Base-by-base conservation (phyloP, 2,888 invertebrate genomes). In the Diachrysia chrysitis region DNA sequence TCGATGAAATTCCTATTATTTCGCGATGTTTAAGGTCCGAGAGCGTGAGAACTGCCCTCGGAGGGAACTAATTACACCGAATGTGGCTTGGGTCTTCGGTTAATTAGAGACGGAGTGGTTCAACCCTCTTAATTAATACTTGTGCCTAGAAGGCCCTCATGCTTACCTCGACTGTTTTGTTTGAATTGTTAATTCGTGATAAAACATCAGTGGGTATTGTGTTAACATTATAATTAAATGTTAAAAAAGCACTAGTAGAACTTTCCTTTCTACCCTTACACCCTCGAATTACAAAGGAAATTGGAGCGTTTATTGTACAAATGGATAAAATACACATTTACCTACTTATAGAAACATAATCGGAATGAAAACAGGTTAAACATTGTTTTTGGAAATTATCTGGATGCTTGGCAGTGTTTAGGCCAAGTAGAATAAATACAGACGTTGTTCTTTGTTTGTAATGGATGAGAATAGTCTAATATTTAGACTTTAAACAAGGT, bases 111-210 rank as follows among this genome's bases (percentile, higher is more conserved):
- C 89, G 85, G 91, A 92, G 93, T 90, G 93, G 92, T 88, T 90
- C 92, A 92, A 93, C 93, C 94, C 95, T 93, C 93, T 93, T 95
- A 95, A 95, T 95, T 94, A 94, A 95, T 94, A 93, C 93, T 94
- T 92, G 90, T 90, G 90, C 91, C 91, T 90, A 89, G 88, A 87
- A 89, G 88, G 88, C 90, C 90, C 91, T 90, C 87, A 89, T 89
- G 89, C 89, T 90, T 90, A 91, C 90, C 91, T 89, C 88, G 81
- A 83, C 87, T 92, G 92, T 93, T 93, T 92, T 93, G 93, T 94
- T 93, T 93, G 89, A 92, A 93, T 92, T 93, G 92, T 92, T 91
- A 91, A 93, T 91, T 91, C 89, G 87, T 89, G 86, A 91, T 93
- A 89, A 90, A 91, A 91, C 91, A 89, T 88, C 84, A 88, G 85